These are phyloP conservation scores for Psilopogon haemacephalus DNA, from an alignment of 2,113 vertebrate species.

Conservation along the genomic window DNA sequence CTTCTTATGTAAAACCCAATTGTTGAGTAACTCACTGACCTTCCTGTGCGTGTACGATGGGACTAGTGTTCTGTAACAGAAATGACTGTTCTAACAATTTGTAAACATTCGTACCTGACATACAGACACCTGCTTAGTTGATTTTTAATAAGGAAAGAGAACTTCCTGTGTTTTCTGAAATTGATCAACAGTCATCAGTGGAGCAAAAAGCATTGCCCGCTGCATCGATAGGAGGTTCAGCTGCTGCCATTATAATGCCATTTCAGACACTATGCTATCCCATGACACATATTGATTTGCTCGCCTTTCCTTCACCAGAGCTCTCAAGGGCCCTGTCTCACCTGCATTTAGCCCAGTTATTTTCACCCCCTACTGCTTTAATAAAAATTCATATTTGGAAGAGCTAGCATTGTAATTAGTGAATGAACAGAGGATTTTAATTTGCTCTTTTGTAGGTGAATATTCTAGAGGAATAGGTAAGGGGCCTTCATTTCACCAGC, in stretches of 20 bases:
- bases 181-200: background rate
- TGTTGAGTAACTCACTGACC: constrained; percentile 41
- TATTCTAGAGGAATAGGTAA: background rate
- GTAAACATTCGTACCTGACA: background rate
- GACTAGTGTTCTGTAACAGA: background rate
- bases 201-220: constrained; percentile 17
- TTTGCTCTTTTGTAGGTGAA: background rate
- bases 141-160: background rate
- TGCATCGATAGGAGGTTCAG: constrained; percentile 18
- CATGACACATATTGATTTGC: constrained; percentile 22
- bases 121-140: background rate
- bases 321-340: constrained; percentile 28
- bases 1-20: constrained; percentile 14
- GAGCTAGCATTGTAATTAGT: background rate
- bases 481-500: background rate
- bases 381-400: constrained; percentile 18
- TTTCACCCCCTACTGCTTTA: background rate
- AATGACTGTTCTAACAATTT: background rate
- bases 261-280: constrained; percentile 14
- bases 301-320: background rate
- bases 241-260: constrained; percentile 37
- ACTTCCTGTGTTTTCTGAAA: constrained; percentile 4
- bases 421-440: background rate
- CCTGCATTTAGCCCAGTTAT: constrained; percentile 23
- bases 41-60: background rate